Conservation (phyloP, 2,888 invertebrate species). For the Leucania comma region DNA sequence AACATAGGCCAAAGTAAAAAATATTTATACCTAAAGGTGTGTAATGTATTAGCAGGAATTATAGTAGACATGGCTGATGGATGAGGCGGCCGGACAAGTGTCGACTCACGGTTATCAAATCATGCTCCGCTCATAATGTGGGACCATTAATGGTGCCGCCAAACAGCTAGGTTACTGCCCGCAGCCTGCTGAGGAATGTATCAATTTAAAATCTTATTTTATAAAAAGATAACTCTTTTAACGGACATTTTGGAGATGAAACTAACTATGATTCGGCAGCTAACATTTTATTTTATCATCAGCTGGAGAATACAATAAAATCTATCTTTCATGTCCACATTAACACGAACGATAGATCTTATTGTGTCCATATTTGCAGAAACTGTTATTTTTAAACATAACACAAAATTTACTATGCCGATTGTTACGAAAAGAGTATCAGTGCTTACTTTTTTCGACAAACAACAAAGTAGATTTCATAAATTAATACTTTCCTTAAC, state of each 20-base stretch:
- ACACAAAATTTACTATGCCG: too few species aligned
- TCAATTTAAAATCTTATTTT: constrained; percentile 50
- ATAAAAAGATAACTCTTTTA: constrained; percentile 21
- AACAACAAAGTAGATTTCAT: not conserved
- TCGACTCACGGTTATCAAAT: constrained; percentile 79
- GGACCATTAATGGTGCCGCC: constrained; percentile 54
- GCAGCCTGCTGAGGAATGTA: constrained; percentile 38
- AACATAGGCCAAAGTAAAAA: constrained; percentile 24
- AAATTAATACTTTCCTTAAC: too few species aligned
- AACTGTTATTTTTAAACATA: not conserved
- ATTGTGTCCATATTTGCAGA: not conserved
- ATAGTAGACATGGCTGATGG: constrained; percentile 71
- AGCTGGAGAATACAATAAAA: too few species aligned
- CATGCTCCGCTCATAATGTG: constrained; percentile 62
- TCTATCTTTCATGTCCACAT: too few species aligned
- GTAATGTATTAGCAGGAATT: constrained; percentile 66
- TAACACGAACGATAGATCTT: not conserved
- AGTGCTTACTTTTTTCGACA: too few species aligned
- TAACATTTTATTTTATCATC: too few species aligned
- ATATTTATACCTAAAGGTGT: constrained; percentile 30
- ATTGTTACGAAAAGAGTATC: not conserved
- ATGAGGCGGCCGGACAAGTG: constrained; percentile 73
- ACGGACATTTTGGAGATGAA: constrained; percentile 6
- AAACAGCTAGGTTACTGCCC: constrained; percentile 31
- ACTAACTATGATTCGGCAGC: too few species aligned